Percentiles rank a stretch among this genome's conserved stretches.
phyloP scores from a whole-genome alignment of 2,888 invertebrate species.

The Drosophila buzzatii region DNA sequence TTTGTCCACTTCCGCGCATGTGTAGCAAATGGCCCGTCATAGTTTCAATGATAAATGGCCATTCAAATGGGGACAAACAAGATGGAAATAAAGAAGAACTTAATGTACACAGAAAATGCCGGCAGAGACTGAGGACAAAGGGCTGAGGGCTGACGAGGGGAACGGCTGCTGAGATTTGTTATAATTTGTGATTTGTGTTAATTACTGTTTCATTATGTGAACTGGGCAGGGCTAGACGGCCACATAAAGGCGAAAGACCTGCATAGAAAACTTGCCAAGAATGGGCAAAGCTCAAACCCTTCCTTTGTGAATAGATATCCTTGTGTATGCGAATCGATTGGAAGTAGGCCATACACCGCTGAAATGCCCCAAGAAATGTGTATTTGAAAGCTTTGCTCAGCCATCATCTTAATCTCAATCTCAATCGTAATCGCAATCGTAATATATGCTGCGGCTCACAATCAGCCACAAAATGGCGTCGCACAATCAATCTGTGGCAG shows the following conservation, averaged over 20 bases:
- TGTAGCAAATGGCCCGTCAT: slow-evolving; percentile 76
- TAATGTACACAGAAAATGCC: slow-evolving; percentile 37
- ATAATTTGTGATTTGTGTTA: slow-evolving; percentile 77
- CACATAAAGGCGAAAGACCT: slow-evolving; percentile 21
- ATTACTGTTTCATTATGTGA: slow-evolving; percentile 70
- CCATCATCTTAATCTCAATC: slow-evolving; percentile 33
- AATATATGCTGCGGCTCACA: slow-evolving; percentile 24
- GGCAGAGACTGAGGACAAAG: slow-evolving; percentile 25
- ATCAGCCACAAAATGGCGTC: slow-evolving; percentile 57
- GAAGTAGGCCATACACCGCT: background rate
- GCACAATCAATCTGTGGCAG: slow-evolving; percentile 67
- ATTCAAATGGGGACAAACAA: slow-evolving; percentile 49
- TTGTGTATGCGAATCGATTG: slow-evolving; percentile 1
- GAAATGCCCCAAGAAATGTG: background rate
- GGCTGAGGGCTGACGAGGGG: background rate
- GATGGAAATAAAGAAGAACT: slow-evolving; percentile 52
- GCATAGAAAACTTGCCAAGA: slow-evolving; percentile 7
- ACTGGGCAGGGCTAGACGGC: slow-evolving; percentile 25
- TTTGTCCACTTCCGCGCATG: slow-evolving; percentile 64
- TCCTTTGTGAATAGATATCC: background rate
- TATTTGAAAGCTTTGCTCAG: slow-evolving; percentile 24
- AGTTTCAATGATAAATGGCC: slow-evolving; percentile 72
- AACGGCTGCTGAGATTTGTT: slow-evolving; percentile 56
- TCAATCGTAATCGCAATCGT: slow-evolving; percentile 16
- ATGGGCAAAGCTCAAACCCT: background rate